Percentiles rank a stretch among this genome's conserved stretches.
These are phyloP conservation scores for Xyliphius kryptos DNA, from an alignment of 2,113 vertebrate genomes.

Conservation along the genomic window DNA sequence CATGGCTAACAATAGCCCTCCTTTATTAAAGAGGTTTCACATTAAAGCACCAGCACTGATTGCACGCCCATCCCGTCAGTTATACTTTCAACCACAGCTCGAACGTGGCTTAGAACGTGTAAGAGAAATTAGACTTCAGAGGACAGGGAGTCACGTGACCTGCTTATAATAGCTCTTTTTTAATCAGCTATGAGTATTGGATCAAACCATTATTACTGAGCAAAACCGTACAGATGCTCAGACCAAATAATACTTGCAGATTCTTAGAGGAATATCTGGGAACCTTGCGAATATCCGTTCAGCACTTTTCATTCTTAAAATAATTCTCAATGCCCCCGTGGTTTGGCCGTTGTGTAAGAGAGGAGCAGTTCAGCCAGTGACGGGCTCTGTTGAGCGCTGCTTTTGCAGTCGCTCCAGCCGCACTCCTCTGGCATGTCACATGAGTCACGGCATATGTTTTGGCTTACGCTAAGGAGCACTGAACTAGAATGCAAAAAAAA, in stretches of 20 bases:
- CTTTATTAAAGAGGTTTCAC: conserved; percentile 35
- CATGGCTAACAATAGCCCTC: conserved; percentile 29
- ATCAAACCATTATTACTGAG: too few species aligned
- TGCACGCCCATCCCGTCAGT: conserved; percentile 27
- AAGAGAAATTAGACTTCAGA: too few species aligned
- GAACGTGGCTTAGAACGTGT: too few species aligned
- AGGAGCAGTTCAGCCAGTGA: conserved; percentile 9
- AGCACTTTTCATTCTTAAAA: conserved; percentile 35
- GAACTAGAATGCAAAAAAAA: conserved; percentile 16
- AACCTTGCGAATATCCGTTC: not conserved
- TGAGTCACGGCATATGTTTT: conserved; percentile 45
- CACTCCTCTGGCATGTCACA: conserved; percentile 40
- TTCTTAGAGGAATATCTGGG: conserved; percentile 17
- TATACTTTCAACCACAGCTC: too few species aligned
- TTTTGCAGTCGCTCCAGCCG: conserved; percentile 33
- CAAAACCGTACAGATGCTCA: too few species aligned
- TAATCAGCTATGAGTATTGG: too few species aligned
- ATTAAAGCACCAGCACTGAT: conserved; percentile 40
- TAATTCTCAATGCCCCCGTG: conserved; percentile 21
- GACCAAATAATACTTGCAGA: conserved; percentile 13
- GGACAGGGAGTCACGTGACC: too few species aligned
- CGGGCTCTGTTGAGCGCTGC: conserved; percentile 26
- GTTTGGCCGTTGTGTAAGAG: conserved; percentile 10
- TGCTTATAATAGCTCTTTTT: too few species aligned
- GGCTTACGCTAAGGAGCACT: conserved; percentile 29